phyloP scores from a whole-genome alignment of 2,888 invertebrate genomes.

The Dione juno region DNA sequence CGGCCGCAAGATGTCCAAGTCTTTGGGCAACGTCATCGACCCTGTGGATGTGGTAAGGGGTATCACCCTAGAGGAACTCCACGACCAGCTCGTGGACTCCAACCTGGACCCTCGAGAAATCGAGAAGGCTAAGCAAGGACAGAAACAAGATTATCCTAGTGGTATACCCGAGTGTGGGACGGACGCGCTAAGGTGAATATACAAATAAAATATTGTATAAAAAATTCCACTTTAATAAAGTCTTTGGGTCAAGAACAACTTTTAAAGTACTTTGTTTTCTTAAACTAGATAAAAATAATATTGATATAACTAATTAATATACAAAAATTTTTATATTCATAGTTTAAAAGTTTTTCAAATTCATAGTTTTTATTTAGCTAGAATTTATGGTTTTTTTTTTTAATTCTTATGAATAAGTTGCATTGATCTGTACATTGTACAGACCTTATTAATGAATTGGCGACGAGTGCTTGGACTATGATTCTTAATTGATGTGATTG shows the following conservation, averaged over 20 bases:
- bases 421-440: too few species aligned
- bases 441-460: too few species aligned
- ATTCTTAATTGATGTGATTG: too few species aligned
- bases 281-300: too few species aligned
- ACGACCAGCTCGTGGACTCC: slow-evolving; percentile 88
- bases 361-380: too few species aligned
- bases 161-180: slow-evolving; percentile 99
- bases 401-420: too few species aligned
- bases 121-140: slow-evolving; percentile 88
- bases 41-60: slow-evolving; percentile 98
- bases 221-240: too few species aligned
- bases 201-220: neutral
- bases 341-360: neutral
- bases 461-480: too few species aligned
- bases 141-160: slow-evolving; percentile 91
- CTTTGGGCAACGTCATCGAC: slow-evolving; percentile 98
- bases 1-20: slow-evolving; percentile 99
- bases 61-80: slow-evolving; percentile 90
- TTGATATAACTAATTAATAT: neutral
- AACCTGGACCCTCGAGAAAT: slow-evolving; percentile 94
- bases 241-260: too few species aligned
- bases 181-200: slow-evolving; percentile 92
- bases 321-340: too few species aligned
- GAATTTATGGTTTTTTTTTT: too few species aligned
- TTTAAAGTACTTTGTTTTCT: too few species aligned